Percentiles rank a stretch among this genome's conserved stretches.
Evolutionary conservation across 2,888 invertebrate species (phyloP).

Genomic region (Caenorhabditis plicata): DNA sequence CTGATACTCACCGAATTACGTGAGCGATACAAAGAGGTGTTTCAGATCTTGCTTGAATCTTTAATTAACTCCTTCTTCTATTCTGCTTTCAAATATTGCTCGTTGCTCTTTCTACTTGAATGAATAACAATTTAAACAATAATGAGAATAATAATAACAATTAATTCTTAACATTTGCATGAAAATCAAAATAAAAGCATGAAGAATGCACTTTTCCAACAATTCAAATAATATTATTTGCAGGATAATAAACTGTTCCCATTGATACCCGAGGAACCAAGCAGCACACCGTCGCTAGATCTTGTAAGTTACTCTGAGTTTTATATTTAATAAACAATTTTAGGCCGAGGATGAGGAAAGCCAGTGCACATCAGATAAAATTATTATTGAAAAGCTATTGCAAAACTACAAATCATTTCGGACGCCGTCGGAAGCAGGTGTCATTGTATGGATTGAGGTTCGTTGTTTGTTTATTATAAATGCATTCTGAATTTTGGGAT

Average conservation of each 20-base stretch:
- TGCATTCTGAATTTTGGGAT: no score
- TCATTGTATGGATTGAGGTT: constrained; percentile 60
- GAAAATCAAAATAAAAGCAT: no score
- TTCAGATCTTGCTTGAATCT: no score
- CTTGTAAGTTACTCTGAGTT: background rate
- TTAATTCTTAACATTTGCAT: no score
- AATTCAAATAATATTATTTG: constrained; percentile 8
- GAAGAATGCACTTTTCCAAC: background rate
- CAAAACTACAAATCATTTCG: constrained; percentile 50
- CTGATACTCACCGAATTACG: constrained; percentile 42
- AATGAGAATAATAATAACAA: no score
- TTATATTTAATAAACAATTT: constrained; percentile 7
- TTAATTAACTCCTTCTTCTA: no score
- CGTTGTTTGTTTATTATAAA: no score
- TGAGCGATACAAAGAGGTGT: constrained; percentile 51
- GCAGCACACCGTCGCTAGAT: no score
- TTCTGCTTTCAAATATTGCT: no score
- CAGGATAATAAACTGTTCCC: constrained; percentile 44
- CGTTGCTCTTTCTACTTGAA: no score
- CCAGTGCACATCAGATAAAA: constrained; percentile 58
- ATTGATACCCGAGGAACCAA: constrained; percentile 24
- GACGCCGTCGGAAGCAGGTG: constrained; percentile 56
- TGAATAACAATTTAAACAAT: no score
- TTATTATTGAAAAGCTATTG: constrained; percentile 52
- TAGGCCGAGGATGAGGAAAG: constrained; percentile 28